These are phyloP conservation scores for Bombylius major DNA, from an alignment of 2,888 invertebrate species.

Conservation along the genomic window DNA sequence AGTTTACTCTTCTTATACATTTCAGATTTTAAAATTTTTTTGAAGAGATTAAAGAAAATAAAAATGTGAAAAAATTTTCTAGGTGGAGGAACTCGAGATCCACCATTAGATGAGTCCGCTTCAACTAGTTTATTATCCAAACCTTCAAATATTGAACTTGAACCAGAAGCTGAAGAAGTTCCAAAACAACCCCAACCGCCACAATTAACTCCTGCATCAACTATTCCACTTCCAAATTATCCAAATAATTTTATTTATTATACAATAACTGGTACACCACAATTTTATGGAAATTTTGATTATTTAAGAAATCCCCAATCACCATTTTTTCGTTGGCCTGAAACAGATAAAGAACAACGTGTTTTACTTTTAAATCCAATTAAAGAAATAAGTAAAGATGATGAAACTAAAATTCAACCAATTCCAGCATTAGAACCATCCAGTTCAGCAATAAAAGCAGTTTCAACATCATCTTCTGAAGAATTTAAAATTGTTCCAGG, in stretches of 20 bases:
- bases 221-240: neutral
- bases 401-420: slow-evolving; percentile 1
- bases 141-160: slow-evolving; percentile 4
- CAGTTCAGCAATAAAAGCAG: neutral
- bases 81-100: too few species aligned
- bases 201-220: slow-evolving; percentile 1
- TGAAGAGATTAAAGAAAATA: too few species aligned
- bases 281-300: slow-evolving; percentile 30
- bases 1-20: too few species aligned
- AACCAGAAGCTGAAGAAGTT: slow-evolving; percentile 7
- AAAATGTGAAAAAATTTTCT: too few species aligned
- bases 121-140: too few species aligned
- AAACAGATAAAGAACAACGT: neutral
- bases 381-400: slow-evolving; percentile 14
- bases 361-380: slow-evolving; percentile 17
- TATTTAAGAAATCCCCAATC: slow-evolving; percentile 15
- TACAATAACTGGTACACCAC: slow-evolving; percentile 42
- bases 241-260: slow-evolving; percentile 27
- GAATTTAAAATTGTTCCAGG: neutral
- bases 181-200: slow-evolving; percentile 17
- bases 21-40: too few species aligned
- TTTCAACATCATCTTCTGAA: neutral
- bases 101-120: too few species aligned
- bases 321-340: slow-evolving; percentile 13
- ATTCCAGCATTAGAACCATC: neutral